phyloP scores from a whole-genome alignment of 2,888 invertebrate genomes.

The Mythimna impura region DNA sequence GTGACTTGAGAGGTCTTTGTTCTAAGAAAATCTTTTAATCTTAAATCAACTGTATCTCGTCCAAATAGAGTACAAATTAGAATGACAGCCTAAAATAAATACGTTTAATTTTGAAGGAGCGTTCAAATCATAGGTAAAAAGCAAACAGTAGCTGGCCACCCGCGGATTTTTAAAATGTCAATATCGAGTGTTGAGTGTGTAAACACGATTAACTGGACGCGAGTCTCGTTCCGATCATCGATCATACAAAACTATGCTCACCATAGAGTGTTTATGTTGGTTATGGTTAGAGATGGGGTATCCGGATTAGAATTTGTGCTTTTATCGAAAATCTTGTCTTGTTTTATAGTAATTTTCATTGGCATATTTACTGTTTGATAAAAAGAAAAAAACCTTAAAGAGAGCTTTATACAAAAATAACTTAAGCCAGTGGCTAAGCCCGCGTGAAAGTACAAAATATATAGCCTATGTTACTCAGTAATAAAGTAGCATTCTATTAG shows the following conservation, averaged over 20 bases:
- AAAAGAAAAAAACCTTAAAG: no score
- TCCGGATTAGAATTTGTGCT: background rate
- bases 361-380: no score
- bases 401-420: no score
- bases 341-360: background rate
- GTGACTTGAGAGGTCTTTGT: constrained; percentile 61
- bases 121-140: constrained; percentile 80
- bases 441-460: no score
- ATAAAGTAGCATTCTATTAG: no score
- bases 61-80: constrained; percentile 25
- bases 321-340: background rate
- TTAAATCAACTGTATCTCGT: constrained; percentile 43
- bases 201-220: constrained; percentile 85
- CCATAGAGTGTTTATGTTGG: constrained; percentile 74
- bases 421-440: no score
- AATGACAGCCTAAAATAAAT: constrained; percentile 48
- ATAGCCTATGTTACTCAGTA: no score
- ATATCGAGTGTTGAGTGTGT: constrained; percentile 82
- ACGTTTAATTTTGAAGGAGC: constrained; percentile 71
- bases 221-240: constrained; percentile 79
- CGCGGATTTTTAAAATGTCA: constrained; percentile 81
- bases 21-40: constrained; percentile 48
- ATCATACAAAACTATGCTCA: constrained; percentile 79
- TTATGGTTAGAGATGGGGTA: constrained; percentile 69
- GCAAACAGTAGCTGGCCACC: constrained; percentile 89